phyloP scores from a whole-genome alignment of 2,113 vertebrate genomes.

The Blennius ocellaris region DNA sequence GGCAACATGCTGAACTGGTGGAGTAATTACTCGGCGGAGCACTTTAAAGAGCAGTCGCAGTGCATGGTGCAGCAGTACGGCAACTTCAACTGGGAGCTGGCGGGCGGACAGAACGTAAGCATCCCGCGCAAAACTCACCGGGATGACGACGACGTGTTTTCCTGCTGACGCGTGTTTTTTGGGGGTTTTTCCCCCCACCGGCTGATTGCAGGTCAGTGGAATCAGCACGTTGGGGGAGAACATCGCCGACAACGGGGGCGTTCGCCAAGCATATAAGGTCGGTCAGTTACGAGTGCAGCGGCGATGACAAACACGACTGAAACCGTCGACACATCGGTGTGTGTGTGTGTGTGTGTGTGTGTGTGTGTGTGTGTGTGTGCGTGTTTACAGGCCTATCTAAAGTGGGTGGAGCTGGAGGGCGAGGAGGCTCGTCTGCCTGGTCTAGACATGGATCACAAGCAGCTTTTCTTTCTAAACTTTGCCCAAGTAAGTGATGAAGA shows the following conservation, averaged over 20 bases:
- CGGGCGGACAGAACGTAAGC: conserved; percentile 89
- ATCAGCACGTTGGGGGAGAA: conserved; percentile 97
- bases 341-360: conserved; percentile 1
- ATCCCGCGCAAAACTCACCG: conserved; percentile 19
- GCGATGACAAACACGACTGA: conserved; percentile 17
- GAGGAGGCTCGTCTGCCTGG: conserved; percentile 90
- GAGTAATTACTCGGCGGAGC: conserved; percentile 93
- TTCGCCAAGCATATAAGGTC: conserved; percentile 97
- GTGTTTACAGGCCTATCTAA: conserved; percentile 89
- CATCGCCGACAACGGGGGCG: conserved; percentile 96
- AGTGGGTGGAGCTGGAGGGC: conserved; percentile 90
- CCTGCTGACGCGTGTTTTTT: conserved; percentile 23
- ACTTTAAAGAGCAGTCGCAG: conserved; percentile 91
- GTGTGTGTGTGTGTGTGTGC: conserved; percentile 18
- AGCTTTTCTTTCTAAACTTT: conserved; percentile 97
- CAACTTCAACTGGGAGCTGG: conserved; percentile 94
- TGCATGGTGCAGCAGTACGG: conserved; percentile 95
- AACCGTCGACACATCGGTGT: background rate
- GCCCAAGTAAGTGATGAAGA: conserved; percentile 88
- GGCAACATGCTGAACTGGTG: conserved; percentile 99
- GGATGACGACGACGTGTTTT: conserved; percentile 46
- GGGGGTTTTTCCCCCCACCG: no score
- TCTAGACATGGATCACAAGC: conserved; percentile 90
- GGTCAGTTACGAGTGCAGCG: conserved; percentile 24
- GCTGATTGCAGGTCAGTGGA: conserved; percentile 89